Evolutionary conservation across 2,888 invertebrate genomes (phyloP), one percentile per base, ranked within the genome.

Genomic region (Nomada ferruginata): DNA sequence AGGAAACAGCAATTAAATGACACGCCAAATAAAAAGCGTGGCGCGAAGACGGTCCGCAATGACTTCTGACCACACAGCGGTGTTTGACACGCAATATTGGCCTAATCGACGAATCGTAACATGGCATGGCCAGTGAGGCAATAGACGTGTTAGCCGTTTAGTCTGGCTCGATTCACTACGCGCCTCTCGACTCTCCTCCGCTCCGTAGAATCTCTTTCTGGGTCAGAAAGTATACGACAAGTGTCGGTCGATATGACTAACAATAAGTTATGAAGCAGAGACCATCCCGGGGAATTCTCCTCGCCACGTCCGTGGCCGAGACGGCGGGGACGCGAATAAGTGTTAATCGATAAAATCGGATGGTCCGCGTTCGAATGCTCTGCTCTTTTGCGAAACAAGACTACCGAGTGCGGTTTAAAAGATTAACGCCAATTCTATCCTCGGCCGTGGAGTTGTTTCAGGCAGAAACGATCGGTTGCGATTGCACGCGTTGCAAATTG

Each of bases 81-180:
- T 87, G 74, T 80, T 78, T 70, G 78, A 84, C 76, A 72, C 63
- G 83, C 50, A 78, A 73, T 78, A 84, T 70, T 50, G 73, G 79
- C 83, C 85, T 89, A 89, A 89, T 90, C 85, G 87, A 83, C 80
- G 85, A 82, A 79, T 84, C 78, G 79, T 89, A 89, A 90, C 87
- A 82, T 26, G 26, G 26, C 26, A 26, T 26, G 26, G 66, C 53
- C 77, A 71, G 65, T 71, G 63, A 72, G 61, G 72, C 80, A 82
- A 82, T 75, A 60, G 82, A 61, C 77, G 75, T 63, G 73, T 66
- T 64, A 63, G 68, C 29, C 79, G 79, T 85, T 85, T 80, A 87
- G 75, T 64, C 76, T 69, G 68, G 64, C 72, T 82, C 76, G 79
- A 86, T 79, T 79, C 77, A 36, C 75, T 61, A 64, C 78, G 76